Base-by-base conservation (phyloP, 2,113 vertebrate genomes). In the Cygnus atratus region DNA sequence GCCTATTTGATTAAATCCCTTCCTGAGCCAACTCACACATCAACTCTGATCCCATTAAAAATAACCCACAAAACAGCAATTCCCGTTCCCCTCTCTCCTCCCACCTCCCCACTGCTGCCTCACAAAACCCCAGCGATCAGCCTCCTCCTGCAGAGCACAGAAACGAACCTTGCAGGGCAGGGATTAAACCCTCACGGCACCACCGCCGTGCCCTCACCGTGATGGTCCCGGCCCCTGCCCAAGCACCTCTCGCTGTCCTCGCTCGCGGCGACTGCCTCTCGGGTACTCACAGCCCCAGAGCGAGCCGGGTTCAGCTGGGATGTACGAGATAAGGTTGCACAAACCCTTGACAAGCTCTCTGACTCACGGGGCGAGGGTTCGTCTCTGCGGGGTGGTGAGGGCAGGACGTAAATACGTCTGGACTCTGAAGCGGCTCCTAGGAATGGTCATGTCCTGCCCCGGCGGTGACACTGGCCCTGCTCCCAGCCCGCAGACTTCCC, bases 201-300 rank as follows among this genome's bases (percentile, higher is more conserved):
- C 12, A 7, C 59, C 1, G 0, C 37, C 0, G 0, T 22, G 14
- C 3, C 35, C 93, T 95, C 71, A 90, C 88, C 61, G 18, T 84
- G 68, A 50, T 0, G 0, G 44, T 84, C 63, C 28, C 4, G 0
- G 13, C 0, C 13, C 24, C 50, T 26, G 50, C 31, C 31, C 0
- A 0, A 20, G 50, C 3, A 1, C 73, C 50, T 46, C 0, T 0
- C 0, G 8, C 19, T 65, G 65, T 16, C 55, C 61, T 20, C 1
- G 3, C 57, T 37, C 18, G 35, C 8, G 46, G 77, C 50, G 33
- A 73, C 55, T 73, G 2, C 0, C 26, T 77, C 2, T 0, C 18
- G 5, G 28, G 1, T 57, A 18, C 0, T 3, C 44, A 13, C 7
- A 67, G 37, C 43, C 25, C 17, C 2, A 2, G 44, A 21, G 44